phyloP scores from a whole-genome alignment of 2,113 vertebrate species.

The Turdus rufiventris region DNA sequence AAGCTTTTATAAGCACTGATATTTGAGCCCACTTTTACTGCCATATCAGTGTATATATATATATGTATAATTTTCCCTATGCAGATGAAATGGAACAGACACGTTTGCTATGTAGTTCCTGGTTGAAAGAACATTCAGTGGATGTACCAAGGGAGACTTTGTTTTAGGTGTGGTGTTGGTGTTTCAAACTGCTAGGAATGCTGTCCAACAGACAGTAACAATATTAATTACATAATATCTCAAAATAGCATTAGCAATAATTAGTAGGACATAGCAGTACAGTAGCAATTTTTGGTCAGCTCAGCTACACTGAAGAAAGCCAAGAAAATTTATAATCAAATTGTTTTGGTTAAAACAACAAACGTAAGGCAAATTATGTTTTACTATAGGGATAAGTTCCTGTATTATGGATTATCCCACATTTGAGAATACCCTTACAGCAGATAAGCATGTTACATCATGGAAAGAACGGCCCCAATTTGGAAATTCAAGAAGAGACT shows the following conservation, averaged over 20 bases:
- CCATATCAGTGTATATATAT: background rate
- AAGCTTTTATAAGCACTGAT: background rate
- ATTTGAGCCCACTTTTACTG: background rate
- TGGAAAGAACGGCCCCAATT: constrained; percentile 29
- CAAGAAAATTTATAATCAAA: background rate
- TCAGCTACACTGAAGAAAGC: background rate
- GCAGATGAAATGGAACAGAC: background rate
- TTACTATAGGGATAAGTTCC: background rate
- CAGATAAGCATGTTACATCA: background rate
- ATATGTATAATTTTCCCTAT: background rate
- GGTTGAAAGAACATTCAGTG: background rate
- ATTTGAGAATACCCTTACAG: background rate
- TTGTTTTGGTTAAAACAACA: background rate
- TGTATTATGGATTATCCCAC: background rate
- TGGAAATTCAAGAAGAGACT: constrained; percentile 9
- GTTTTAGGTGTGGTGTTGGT: background rate
- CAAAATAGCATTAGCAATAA: background rate
- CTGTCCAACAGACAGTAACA: background rate
- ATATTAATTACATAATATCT: background rate
- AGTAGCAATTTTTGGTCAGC: background rate
- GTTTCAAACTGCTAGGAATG: background rate
- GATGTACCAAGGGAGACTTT: background rate
- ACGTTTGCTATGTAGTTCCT: background rate
- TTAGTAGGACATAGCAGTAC: background rate
- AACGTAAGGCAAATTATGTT: background rate